phyloP scores from a whole-genome alignment of 2,797 vertebrate genomes.

The Gadopsis bispinosus region DNA sequence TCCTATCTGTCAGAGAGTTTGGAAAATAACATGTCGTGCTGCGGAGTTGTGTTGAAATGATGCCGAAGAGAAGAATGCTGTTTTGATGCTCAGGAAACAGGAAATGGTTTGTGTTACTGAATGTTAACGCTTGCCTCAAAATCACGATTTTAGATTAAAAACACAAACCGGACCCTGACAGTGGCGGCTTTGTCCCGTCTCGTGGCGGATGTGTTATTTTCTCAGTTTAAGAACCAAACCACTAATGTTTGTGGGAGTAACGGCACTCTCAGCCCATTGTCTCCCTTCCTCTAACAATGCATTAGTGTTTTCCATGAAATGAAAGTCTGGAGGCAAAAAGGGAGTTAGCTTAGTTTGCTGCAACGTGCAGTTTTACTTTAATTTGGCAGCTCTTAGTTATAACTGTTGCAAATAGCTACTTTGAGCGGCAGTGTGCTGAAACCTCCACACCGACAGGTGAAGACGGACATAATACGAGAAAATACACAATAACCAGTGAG shows the following conservation, averaged over 20 bases:
- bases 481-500: background rate
- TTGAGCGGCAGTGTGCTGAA: background rate
- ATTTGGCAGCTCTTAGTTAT: background rate
- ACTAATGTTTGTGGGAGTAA: too few species aligned
- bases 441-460: background rate
- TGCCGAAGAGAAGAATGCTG: too few species aligned
- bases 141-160: background rate
- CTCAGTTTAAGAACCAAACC: too few species aligned
- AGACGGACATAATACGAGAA: background rate
- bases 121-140: background rate
- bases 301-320: too few species aligned
- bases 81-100: background rate
- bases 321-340: background rate
- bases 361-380: background rate
- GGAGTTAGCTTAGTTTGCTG: background rate
- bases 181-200: too few species aligned
- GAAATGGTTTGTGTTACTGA: background rate
- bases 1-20: background rate
- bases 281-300: too few species aligned
- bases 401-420: too few species aligned
- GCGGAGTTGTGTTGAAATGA: background rate
- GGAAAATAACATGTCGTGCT: background rate
- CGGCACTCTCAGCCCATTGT: too few species aligned
- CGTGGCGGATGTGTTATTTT: background rate
- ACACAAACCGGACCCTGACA: background rate